Percentiles rank a stretch among this genome's conserved stretches.
phyloP scores from a whole-genome alignment of 2,113 vertebrate genomes.

The Coreoperca whiteheadi region DNA sequence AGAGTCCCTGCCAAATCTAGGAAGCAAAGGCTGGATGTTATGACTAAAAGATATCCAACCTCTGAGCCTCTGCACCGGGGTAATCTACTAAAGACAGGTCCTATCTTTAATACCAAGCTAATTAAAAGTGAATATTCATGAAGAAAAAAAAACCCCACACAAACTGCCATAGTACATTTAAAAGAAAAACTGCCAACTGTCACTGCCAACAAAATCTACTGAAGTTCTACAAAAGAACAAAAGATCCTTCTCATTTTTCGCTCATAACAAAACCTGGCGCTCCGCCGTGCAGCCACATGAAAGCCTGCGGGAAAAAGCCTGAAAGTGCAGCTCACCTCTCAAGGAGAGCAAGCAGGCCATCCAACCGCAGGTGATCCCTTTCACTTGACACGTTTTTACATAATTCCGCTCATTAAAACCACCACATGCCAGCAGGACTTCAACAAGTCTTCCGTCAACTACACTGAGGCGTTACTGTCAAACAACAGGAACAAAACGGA shows the following conservation, averaged over 20 bases:
- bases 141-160: not conserved
- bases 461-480: constrained; percentile 32
- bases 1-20: constrained; percentile 48
- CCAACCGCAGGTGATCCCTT: constrained; percentile 88
- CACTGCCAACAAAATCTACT: constrained; percentile 33
- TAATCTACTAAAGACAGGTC: constrained; percentile 53
- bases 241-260: constrained; percentile 54
- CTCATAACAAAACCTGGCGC: constrained; percentile 60
- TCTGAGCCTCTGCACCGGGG: constrained; percentile 44
- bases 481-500: constrained; percentile 31
- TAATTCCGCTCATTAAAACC: constrained; percentile 94
- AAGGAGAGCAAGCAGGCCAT: constrained; percentile 85
- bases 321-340: constrained; percentile 85
- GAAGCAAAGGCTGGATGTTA: constrained; percentile 46
- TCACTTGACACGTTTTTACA: constrained; percentile 93
- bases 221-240: constrained; percentile 63
- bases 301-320: constrained; percentile 63
- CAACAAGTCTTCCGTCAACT: constrained; percentile 86
- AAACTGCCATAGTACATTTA: constrained; percentile 42
- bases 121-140: constrained; percentile 65
- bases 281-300: constrained; percentile 64
- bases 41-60: constrained; percentile 55
- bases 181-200: constrained; percentile 59
- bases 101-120: constrained; percentile 41
- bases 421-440: constrained; percentile 87